Base-by-base conservation (phyloP, 2,888 invertebrate genomes). In the Drosophila nigritarsus region DNA sequence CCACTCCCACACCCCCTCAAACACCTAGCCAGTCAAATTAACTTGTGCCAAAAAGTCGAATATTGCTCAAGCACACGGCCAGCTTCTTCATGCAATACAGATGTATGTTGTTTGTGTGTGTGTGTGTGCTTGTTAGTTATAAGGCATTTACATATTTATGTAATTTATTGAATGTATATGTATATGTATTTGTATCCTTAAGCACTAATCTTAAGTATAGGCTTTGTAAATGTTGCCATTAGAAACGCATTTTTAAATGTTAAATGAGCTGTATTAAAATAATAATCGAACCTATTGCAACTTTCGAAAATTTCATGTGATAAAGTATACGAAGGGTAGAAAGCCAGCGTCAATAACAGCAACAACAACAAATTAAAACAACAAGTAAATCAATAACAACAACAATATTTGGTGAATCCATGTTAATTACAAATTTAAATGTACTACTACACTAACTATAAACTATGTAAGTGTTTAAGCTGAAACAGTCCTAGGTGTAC, bases 1-100 rank as follows among this genome's bases (percentile, higher is more conserved):
- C 34, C n/a, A 24, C 34, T 34, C 29, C 40, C 11, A 34, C 48
- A n/a, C 9, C 32, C 40, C 27, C 38, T 36, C 32, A 64, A 54
- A 67, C 48, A 55, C 61, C 61, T 36, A 89, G 67, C 82, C 88
- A 91, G 90, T 89, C 91, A 83, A 89, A 82, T 80, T 83, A 87
- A 86, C 85, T 76, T 89, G 91, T 91, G 91, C 91, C 91, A 91
- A 91, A 91, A 90, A 81, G 73, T 86, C 90, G 90, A 85, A 85
- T 90, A 85, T 85, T 85, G 85, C 85, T 90, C 90, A 85, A 80
- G 79, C 86, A 65, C 80, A 78, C 60, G 59, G 56, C 78, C 66
- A 66, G 63, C 78, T 56, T 48, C 62, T 62, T 69, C 58, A 67
- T 40, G 50, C 48, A 30, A 61, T 15, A 71, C 38, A 55, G 1